Conservation (phyloP, 2,797 vertebrate genomes). For the Cyprinodon diabolis region DNA sequence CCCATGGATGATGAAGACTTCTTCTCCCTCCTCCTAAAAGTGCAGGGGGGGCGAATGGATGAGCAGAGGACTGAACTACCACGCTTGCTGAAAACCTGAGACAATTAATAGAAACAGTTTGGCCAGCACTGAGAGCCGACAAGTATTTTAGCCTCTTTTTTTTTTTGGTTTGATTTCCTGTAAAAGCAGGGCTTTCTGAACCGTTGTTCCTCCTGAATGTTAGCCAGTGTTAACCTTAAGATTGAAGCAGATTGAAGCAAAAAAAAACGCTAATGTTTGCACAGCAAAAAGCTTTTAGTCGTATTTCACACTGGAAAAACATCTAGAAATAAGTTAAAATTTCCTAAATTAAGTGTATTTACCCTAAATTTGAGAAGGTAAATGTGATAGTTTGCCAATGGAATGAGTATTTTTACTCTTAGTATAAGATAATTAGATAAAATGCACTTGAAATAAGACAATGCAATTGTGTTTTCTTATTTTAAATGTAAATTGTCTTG, state of each 20-base stretch:
- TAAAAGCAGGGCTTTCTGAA: background rate
- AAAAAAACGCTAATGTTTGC: slow-evolving; percentile 39
- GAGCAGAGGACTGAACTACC: slow-evolving; percentile 87
- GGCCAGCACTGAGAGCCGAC: slow-evolving; percentile 4
- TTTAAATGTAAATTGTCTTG: too few species aligned
- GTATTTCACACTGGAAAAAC: background rate
- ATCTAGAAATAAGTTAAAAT: too few species aligned
- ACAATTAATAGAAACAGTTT: slow-evolving; percentile 7
- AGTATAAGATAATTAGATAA: too few species aligned
- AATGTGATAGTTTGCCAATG: too few species aligned
- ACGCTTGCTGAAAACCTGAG: slow-evolving; percentile 71
- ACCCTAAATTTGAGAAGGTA: too few species aligned
- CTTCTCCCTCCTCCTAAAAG: slow-evolving; percentile 87
- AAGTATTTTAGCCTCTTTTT: slow-evolving; percentile 25
- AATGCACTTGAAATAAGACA: too few species aligned
- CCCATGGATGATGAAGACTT: slow-evolving; percentile 90
- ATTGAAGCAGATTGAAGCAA: slow-evolving; percentile 7
- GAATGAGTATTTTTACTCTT: too few species aligned
- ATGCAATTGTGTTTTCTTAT: too few species aligned
- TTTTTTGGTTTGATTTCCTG: slow-evolving; percentile 13
- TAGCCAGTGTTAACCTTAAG: slow-evolving; percentile 32
- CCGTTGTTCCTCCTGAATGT: background rate
- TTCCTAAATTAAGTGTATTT: too few species aligned
- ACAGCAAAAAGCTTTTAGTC: slow-evolving; percentile 31
- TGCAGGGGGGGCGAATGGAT: slow-evolving; percentile 89